Evolutionary conservation across 2,888 invertebrate genomes (phyloP).

Genomic region (Peribatodes rhomboidaria): DNA sequence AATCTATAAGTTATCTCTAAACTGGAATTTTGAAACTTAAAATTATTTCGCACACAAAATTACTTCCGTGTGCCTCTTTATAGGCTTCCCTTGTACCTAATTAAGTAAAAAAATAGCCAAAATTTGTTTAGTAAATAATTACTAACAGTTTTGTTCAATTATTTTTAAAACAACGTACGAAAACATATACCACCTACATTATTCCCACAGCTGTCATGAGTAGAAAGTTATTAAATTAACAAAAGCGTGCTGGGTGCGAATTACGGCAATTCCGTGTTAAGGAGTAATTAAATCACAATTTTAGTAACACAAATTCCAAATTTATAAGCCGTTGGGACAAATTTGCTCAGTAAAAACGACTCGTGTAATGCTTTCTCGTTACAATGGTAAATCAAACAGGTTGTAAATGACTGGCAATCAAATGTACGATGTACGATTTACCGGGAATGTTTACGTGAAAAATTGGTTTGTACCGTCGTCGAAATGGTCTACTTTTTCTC

Average conservation of each 20-base stretch:
- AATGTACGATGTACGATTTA: background rate
- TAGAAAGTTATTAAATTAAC: slow-evolving; percentile 27
- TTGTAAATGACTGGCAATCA: slow-evolving; percentile 3
- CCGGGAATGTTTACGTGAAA: background rate
- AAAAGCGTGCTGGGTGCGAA: slow-evolving; percentile 12
- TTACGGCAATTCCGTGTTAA: slow-evolving; percentile 22
- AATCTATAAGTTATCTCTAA: no score
- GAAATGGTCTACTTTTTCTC: background rate
- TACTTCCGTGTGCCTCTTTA: no score
- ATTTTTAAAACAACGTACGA: no score
- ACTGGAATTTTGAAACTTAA: no score
- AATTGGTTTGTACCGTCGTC: background rate
- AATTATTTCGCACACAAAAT: no score
- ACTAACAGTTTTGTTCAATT: no score
- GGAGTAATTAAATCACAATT: slow-evolving; percentile 26
- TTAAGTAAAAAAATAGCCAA: no score
- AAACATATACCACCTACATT: background rate
- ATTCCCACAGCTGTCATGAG: slow-evolving; percentile 16
- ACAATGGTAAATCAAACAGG: slow-evolving; percentile 17
- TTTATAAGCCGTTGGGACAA: slow-evolving; percentile 9
- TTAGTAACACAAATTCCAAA: slow-evolving; percentile 19
- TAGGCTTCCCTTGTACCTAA: no score
- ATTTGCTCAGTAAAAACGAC: slow-evolving; percentile 10
- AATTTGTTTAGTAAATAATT: no score
- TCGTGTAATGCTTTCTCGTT: slow-evolving; percentile 8